Percentiles rank a stretch among this genome's conserved stretches.
Conservation (phyloP, 2,113 vertebrate species). For the Etheostoma cragini region DNA sequence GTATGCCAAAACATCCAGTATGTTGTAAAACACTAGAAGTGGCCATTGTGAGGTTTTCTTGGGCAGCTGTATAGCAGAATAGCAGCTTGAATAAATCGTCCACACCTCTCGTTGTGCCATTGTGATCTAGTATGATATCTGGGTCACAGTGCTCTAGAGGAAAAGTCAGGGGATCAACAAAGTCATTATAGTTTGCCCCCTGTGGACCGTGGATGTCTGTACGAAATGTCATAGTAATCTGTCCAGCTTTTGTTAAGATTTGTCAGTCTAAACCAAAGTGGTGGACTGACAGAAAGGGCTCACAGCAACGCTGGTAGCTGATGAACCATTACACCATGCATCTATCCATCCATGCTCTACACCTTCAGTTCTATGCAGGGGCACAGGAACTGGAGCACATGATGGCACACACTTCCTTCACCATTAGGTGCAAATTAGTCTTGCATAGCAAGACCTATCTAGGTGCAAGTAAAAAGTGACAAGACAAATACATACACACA, state of each 20-base stretch:
- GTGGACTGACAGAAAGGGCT: background rate
- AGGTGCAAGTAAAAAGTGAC: background rate
- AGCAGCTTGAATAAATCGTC: background rate
- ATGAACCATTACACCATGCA: background rate
- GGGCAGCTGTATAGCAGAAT: background rate
- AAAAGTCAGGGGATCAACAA: background rate
- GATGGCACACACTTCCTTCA: background rate
- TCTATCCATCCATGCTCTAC: background rate
- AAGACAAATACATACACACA: background rate
- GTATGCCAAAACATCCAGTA: background rate
- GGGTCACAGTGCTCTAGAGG: background rate
- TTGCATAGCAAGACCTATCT: no score
- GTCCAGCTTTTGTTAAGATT: background rate
- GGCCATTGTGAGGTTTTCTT: background rate
- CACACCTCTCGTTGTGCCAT: background rate
- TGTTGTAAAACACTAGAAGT: background rate
- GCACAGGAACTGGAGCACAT: background rate
- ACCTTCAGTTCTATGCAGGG: background rate
- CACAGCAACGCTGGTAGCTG: background rate
- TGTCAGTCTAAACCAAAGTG: background rate
- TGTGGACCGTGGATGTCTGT: background rate
- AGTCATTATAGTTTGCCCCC: background rate
- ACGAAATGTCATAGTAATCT: background rate
- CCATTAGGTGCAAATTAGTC: background rate
- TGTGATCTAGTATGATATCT: background rate